Percentiles rank a stretch among this genome's conserved stretches.
These are phyloP conservation scores for Hololepta plana DNA, from an alignment of 2,888 invertebrate species.

Conservation along the genomic window DNA sequence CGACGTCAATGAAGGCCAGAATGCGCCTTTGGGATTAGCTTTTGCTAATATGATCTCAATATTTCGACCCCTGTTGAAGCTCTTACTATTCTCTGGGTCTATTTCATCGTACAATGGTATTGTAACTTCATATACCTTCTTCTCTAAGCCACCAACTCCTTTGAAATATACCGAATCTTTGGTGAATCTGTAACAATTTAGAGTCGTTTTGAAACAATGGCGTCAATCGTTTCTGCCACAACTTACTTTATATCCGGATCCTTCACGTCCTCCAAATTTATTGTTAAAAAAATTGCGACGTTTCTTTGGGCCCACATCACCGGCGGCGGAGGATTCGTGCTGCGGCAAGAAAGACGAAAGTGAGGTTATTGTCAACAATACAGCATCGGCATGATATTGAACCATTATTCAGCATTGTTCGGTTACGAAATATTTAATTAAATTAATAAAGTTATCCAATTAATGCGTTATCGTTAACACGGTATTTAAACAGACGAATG, in stretches of 20 bases:
- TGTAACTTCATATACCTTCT: slow-evolving; percentile 73
- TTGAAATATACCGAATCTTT: slow-evolving; percentile 62
- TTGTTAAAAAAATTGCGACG: slow-evolving; percentile 66
- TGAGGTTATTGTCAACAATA: slow-evolving; percentile 15
- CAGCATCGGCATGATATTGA: too few relatives aligned
- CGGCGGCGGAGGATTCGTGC: slow-evolving; percentile 66
- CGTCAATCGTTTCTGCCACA: slow-evolving; percentile 3
- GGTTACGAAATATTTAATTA: too few relatives aligned
- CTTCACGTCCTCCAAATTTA: slow-evolving; percentile 80
- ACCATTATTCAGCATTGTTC: too few relatives aligned
- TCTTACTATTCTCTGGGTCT: slow-evolving; percentile 57
- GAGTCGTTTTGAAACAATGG: slow-evolving; percentile 6
- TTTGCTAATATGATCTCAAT: slow-evolving; percentile 58
- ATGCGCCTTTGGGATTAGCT: slow-evolving; percentile 46
- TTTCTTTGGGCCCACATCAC: slow-evolving; percentile 90
- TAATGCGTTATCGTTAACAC: neutral
- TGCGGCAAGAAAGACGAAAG: slow-evolving; percentile 10
- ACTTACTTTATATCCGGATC: slow-evolving; percentile 61
- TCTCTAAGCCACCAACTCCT: slow-evolving; percentile 69
- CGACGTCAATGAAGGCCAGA: slow-evolving; percentile 77
- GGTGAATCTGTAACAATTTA: slow-evolving; percentile 35
- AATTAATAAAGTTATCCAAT: too few relatives aligned
- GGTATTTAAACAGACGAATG: slow-evolving; percentile 10
- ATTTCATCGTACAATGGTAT: slow-evolving; percentile 72
- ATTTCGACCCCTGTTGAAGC: slow-evolving; percentile 53